Evolutionary conservation across 2,113 vertebrate genomes (phyloP).

Genomic region (Trematocara stigmaticum): DNA sequence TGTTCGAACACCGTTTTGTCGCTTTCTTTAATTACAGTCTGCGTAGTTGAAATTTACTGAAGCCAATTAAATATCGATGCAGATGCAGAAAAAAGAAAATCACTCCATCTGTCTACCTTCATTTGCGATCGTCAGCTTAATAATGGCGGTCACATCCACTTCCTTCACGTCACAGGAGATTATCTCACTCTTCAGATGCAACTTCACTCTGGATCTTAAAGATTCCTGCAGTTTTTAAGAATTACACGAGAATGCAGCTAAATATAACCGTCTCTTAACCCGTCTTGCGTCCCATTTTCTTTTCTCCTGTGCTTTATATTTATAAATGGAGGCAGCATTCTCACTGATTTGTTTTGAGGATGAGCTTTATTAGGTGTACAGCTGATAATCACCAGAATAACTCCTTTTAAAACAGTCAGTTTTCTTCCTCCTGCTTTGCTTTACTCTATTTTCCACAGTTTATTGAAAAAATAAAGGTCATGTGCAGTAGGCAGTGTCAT

Average conservation of each 20-base stretch:
- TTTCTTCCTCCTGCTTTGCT: not conserved
- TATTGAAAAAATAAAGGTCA: not conserved
- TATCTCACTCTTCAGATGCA: constrained; percentile 1
- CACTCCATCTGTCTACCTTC: not conserved
- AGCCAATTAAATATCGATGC: constrained; percentile 19
- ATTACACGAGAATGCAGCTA: constrained; percentile 7
- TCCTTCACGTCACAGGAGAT: not conserved
- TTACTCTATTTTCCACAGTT: not conserved
- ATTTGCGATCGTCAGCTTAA: not conserved
- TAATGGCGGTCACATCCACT: not conserved
- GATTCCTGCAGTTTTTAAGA: not conserved
- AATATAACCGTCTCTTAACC: constrained; percentile 42
- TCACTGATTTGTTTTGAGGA: not conserved
- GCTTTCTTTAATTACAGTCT: not conserved
- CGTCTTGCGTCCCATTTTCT: not conserved
- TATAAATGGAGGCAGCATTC: not conserved
- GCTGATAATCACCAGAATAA: not conserved
- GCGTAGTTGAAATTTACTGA: not conserved
- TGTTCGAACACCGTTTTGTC: not conserved
- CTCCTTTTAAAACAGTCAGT: not conserved
- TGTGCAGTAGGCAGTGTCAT: not conserved
- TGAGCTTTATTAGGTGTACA: not conserved
- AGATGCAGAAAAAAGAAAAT: not conserved
- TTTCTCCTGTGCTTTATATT: not conserved
- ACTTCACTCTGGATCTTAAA: not conserved